Percentiles rank a stretch among this genome's conserved stretches.
Evolutionary conservation across 1,140 invertebrate genomes (phyloP).

Genomic region (Lepidurus arcticus): DNA sequence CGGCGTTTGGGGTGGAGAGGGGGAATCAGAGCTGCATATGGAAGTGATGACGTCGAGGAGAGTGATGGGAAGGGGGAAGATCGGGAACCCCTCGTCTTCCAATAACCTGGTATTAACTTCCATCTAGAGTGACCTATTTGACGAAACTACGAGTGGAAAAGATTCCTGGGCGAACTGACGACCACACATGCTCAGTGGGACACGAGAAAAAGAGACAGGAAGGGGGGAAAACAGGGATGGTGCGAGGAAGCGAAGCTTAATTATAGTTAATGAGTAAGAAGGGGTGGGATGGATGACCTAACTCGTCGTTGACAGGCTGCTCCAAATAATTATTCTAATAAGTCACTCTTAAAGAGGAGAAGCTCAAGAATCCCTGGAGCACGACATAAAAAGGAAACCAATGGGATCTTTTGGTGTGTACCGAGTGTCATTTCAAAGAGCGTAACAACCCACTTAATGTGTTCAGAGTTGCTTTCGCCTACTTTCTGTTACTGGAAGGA

Average conservation of each 20-base stretch:
- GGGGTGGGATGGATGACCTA: not conserved
- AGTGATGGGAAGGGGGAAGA: not conserved
- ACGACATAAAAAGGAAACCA: too few species aligned
- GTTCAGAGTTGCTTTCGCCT: too few species aligned
- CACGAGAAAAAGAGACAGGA: not conserved
- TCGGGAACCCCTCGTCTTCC: not conserved
- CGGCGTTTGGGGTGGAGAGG: not conserved
- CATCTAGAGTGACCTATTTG: not conserved
- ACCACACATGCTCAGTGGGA: not conserved
- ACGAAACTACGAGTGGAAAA: not conserved
- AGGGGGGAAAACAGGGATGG: not conserved
- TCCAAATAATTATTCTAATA: not conserved
- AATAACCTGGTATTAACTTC: not conserved
- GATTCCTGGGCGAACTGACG: not conserved
- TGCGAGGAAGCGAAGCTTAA: not conserved
- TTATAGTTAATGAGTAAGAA: conserved; percentile 7
- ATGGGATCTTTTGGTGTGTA: too few species aligned
- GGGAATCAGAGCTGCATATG: not conserved
- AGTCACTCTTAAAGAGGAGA: not conserved
- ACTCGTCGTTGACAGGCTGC: not conserved
- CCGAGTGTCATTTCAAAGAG: too few species aligned
- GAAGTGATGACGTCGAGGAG: not conserved
- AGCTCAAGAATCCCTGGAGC: too few species aligned
- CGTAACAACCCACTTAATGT: too few species aligned
- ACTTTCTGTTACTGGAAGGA: too few species aligned